These are phyloP conservation scores for Cyclopterus lumpus DNA, from an alignment of 2,797 vertebrate genomes.

Conservation along the genomic window DNA sequence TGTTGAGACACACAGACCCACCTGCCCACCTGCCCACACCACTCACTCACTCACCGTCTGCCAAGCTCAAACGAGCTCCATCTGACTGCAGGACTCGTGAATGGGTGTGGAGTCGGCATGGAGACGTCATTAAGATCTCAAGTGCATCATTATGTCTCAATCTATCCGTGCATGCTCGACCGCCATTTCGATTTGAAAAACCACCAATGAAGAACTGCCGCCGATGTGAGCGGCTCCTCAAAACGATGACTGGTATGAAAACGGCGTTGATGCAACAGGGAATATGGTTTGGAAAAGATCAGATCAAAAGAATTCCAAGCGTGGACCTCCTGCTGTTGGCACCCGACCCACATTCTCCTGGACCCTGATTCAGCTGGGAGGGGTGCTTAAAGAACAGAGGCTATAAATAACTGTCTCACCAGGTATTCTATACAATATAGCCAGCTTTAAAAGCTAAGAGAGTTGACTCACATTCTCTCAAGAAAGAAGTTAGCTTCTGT, in stretches of 20 bases:
- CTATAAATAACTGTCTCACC: conserved; percentile 77
- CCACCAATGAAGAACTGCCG: conserved; percentile 22
- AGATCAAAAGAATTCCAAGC: conserved; percentile 80
- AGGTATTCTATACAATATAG: conserved; percentile 70
- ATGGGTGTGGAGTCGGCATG: conserved; percentile 17
- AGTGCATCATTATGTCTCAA: background rate
- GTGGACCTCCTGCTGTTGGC: conserved; percentile 75
- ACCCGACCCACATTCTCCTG: conserved; percentile 77
- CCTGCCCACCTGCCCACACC: conserved; percentile 48
- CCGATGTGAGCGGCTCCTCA: conserved; percentile 25
- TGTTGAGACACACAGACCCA: conserved; percentile 59
- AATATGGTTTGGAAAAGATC: conserved; percentile 52
- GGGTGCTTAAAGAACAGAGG: conserved; percentile 63
- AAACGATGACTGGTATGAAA: conserved; percentile 33
- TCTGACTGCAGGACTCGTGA: conserved; percentile 36
- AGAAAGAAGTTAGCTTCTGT: conserved; percentile 23
- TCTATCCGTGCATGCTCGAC: background rate
- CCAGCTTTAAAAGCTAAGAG: conserved; percentile 55
- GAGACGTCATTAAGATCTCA: conserved; percentile 21
- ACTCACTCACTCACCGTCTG: conserved; percentile 52
- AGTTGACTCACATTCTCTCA: conserved; percentile 30
- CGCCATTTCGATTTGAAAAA: conserved; percentile 13
- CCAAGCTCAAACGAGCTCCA: conserved; percentile 16
- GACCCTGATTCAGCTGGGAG: conserved; percentile 66
- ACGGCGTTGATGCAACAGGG: conserved; percentile 9